A percentile compares a stretch with the other conserved stretches of the same genome.
phyloP scores from a whole-genome alignment of 2,797 vertebrate genomes.

The Anguilla anguilla region DNA sequence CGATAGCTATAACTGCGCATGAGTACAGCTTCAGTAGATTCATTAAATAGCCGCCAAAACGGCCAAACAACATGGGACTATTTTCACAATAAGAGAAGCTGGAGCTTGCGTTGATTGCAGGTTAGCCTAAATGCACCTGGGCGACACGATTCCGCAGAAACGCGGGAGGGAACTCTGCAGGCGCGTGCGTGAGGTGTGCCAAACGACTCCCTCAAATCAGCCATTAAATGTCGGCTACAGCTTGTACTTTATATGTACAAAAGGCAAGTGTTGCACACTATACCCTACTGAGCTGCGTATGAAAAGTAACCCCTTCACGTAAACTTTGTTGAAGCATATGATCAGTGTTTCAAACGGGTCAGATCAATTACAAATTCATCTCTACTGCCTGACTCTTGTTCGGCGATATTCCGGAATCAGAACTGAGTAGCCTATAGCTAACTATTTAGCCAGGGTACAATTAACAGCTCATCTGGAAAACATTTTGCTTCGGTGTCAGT shows the following conservation, averaged over 20 bases:
- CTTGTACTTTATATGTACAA: not conserved
- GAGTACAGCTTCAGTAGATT: not conserved
- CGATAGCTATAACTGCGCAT: not conserved
- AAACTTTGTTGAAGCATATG: not conserved
- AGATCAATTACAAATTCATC: not conserved
- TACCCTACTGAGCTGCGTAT: not conserved
- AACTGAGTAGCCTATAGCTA: not conserved
- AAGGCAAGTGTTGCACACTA: not conserved
- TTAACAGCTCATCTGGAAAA: not conserved
- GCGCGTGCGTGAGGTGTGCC: not conserved
- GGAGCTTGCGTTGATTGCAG: not conserved
- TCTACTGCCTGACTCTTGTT: not conserved
- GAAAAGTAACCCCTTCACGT: not conserved
- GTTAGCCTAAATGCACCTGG: not conserved
- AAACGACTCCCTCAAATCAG: not conserved
- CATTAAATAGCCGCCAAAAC: not conserved
- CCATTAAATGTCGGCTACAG: not conserved
- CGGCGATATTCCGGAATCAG: not conserved
- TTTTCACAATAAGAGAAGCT: not conserved
- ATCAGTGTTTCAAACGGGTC: not conserved
- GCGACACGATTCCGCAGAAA: not conserved
- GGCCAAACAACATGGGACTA: not conserved
- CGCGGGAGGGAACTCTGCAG: not conserved
- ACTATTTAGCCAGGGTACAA: not conserved
- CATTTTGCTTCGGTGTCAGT: not conserved